These are phyloP conservation scores for Meghimatium bilineatum DNA, from an alignment of 2,888 invertebrate genomes.

Conservation along the genomic window DNA sequence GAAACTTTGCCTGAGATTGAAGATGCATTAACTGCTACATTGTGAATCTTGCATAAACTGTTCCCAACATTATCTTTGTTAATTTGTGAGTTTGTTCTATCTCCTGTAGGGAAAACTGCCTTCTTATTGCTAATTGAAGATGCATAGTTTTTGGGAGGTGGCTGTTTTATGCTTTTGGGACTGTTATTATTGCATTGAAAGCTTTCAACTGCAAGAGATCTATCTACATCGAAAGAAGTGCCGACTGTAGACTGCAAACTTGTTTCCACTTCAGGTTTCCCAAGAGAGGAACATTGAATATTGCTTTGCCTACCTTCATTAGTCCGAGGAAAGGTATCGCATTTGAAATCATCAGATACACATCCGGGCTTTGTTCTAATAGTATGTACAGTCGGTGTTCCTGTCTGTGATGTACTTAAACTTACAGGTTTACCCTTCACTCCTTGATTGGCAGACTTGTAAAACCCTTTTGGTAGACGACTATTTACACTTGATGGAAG, in stretches of 20 bases:
- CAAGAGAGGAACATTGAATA: not conserved
- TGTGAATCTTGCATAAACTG: not conserved
- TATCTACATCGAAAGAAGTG: not conserved
- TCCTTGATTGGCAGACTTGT: not conserved
- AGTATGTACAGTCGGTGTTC: not conserved
- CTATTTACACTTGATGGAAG: not conserved
- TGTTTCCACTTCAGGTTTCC: not conserved
- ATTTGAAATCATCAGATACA: not conserved
- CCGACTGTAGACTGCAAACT: not conserved
- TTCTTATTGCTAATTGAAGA: not conserved
- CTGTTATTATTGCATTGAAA: not conserved
- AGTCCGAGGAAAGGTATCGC: not conserved
- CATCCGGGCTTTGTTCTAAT: not conserved
- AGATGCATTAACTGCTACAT: not conserved
- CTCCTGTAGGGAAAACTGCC: not conserved
- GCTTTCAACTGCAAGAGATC: not conserved
- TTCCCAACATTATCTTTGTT: not conserved
- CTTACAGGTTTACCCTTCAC: not conserved
- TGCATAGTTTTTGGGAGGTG: constrained; percentile 17
- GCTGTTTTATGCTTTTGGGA: not conserved
- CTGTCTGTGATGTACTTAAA: not conserved
- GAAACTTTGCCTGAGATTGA: not conserved
- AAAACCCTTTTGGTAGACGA: constrained; percentile 17
- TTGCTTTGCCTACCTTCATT: not conserved
- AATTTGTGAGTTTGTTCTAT: not conserved